Percentiles rank a stretch among this genome's conserved stretches.
phyloP scores from a whole-genome alignment of 1,140 invertebrate species.

The Drosophila fuyamai region DNA sequence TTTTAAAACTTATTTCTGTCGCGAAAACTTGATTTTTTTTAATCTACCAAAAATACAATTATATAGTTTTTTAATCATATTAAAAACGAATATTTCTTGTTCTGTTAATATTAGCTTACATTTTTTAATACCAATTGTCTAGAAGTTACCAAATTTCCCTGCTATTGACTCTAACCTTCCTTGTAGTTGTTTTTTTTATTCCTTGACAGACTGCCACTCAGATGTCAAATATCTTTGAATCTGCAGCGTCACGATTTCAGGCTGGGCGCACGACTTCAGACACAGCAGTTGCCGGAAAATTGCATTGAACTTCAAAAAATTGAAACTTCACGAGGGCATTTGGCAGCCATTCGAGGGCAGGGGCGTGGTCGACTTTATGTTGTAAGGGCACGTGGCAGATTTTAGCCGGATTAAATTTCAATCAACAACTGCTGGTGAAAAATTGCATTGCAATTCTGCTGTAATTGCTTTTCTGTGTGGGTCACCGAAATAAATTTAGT shows the following conservation, averaged over 20 bases:
- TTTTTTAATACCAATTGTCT: neutral
- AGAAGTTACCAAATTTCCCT: neutral
- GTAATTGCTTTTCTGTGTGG: slow-evolving; percentile 31
- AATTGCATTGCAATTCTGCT: slow-evolving; percentile 22
- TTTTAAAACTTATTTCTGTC: no score
- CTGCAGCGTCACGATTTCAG: slow-evolving; percentile 68
- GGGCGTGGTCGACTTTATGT: slow-evolving; percentile 24
- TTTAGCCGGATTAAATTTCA: slow-evolving; percentile 46
- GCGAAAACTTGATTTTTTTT: no score
- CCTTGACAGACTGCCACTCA: slow-evolving; percentile 69
- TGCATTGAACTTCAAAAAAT: slow-evolving; percentile 48
- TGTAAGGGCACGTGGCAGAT: slow-evolving; percentile 64
- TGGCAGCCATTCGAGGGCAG: slow-evolving; percentile 23
- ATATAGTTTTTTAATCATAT: no score
- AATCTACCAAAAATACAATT: no score
- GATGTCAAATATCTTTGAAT: slow-evolving; percentile 71
- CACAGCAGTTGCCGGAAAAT: slow-evolving; percentile 28
- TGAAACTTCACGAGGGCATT: slow-evolving; percentile 36
- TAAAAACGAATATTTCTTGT: no score
- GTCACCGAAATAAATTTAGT: neutral
- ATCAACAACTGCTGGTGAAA: slow-evolving; percentile 14
- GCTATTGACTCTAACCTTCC: slow-evolving; percentile 8
- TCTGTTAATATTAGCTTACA: no score
- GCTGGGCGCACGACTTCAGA: slow-evolving; percentile 23
- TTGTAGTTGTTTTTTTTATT: neutral